A percentile compares a stretch with the other conserved stretches of the same genome.
These are phyloP conservation scores for Pachyseris speciosa DNA, from an alignment of 64 coral and sea anemone species.

Conservation along the genomic window DNA sequence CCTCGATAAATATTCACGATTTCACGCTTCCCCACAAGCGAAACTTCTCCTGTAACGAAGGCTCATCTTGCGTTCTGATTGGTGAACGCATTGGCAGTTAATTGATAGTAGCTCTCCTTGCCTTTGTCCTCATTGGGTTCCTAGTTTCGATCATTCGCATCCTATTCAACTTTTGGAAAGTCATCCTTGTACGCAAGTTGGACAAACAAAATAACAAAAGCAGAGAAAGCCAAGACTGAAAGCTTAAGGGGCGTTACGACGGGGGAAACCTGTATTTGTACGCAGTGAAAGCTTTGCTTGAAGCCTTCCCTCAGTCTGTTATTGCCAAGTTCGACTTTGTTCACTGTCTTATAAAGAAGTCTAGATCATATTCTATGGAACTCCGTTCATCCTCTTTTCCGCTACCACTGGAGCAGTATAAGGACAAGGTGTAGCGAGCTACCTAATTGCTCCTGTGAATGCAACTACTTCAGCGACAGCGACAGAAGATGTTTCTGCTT, in stretches of 20 bases:
- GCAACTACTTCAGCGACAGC: too few relatives aligned
- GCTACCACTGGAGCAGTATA: too few relatives aligned
- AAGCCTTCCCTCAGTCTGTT: not conserved
- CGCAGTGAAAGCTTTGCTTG: not conserved
- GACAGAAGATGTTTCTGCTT: too few relatives aligned
- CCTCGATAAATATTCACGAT: too few relatives aligned
- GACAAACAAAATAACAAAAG: not conserved
- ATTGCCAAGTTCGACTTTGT: not conserved
- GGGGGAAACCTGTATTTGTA: too few relatives aligned
- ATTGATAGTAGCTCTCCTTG: not conserved
- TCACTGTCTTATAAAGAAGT: not conserved
- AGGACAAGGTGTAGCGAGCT: too few relatives aligned
- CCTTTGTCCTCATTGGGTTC: not conserved
- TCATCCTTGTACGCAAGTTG: not conserved
- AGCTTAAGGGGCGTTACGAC: not conserved
- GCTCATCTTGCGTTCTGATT: too few relatives aligned
- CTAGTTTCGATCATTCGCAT: not conserved
- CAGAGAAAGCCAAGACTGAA: not conserved
- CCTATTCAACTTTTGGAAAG: not conserved
- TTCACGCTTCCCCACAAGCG: too few relatives aligned
- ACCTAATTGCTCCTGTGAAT: too few relatives aligned
- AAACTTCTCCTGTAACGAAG: too few relatives aligned
- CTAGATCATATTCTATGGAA: not conserved
- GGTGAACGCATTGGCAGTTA: too few relatives aligned
- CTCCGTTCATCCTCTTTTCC: too few relatives aligned